Evolutionary conservation across 2,113 vertebrate species (phyloP), one percentile per base, ranked within the genome.

Genomic region (Cheirogaleus medius): DNA sequence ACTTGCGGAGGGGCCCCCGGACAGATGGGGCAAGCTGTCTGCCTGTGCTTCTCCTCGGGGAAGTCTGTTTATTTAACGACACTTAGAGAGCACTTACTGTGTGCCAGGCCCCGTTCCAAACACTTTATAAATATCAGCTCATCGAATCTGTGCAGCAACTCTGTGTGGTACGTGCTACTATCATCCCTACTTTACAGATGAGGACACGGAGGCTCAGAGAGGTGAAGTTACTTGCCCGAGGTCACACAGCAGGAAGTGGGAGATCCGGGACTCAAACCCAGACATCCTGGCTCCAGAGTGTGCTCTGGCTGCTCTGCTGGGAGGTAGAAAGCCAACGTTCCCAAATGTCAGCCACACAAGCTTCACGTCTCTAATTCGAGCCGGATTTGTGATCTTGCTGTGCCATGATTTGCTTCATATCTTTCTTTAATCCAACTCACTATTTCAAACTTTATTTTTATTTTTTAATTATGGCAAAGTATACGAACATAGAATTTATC

Each of bases 111-210:
- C 68, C 0, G 21, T 32, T 56, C 91, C 77, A 76, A 77, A 80
- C 14, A 1, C 64, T 39, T 37, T 2, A 54, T 58, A 25, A 37
- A 37, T 11, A 27, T 7, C 32, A 0, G 13, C n/a, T 1, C 13
- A 56, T 17, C 0, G 47, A 56, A n/a, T 66, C 52, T 1, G 0
- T 20, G 27, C 7, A 18, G 58, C 92, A 23, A 4, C 9, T 39
- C 74, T 27, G 2, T 0, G 29, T 32, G 0, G 14, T 2, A 1
- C 0, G 1, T 1, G 18, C 78, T 0, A 0, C 23, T 3, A 0
- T 8, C 11, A 0, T 25, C 6, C 49, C 66, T 49, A 14, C 37
- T n/a, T 29, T 18, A 9, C 34, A 73, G 94, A 34, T 3, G 23
- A 64, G 63, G 52, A 78, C 27, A 34, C 52, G 0, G 15, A 83